Evolutionary conservation across 2,888 invertebrate species (phyloP), one percentile per base, ranked within the genome.

Genomic region (Coleophora deauratella): DNA sequence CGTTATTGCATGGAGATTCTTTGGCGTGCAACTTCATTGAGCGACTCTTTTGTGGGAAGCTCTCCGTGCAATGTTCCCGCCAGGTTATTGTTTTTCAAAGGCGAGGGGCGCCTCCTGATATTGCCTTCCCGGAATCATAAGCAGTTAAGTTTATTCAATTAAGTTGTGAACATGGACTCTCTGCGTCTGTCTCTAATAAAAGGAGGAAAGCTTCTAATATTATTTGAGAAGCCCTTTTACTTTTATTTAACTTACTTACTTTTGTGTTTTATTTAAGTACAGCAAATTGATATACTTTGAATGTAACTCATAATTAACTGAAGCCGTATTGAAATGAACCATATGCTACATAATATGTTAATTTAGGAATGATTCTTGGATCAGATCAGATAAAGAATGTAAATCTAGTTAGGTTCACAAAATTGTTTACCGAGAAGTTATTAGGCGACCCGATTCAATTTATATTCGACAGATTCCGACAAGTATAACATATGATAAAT

Each of bases 1-100:
- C 72, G 76, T 84, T 82, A 84, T 84, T 82, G 84, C 84, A 85
- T 82, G 81, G 81, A 82, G 79, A 84, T 81, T 75, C 80, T 74
- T 77, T 66, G 72, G 69, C 72, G 77, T 82, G 80, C 84, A 82
- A 81, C 77, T 84, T 76, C 81, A 84, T 82, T 76, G 77, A 72
- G 71, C 66, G 69, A 70, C 73, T 72, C 76, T 77, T 79, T 77
- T 74, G 76, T 78, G 72, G 78, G 81, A 77, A 78, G 78, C 73
- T 72, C 73, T 66, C 76, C 66, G 64, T 62, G 70, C 72, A 66
- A 74, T 79, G 74, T 74, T 76, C 73, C 67, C 21, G 21, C 21
- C 59, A 57, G 72, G 73, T 80, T 85, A 85, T 85, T 84, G 84
- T 84, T 85, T 81, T 79, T 77, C 78, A 72, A 80, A 77, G 76